Evolutionary conservation across 2,113 vertebrate species (phyloP).

Genomic region (Saguinus midas): DNA sequence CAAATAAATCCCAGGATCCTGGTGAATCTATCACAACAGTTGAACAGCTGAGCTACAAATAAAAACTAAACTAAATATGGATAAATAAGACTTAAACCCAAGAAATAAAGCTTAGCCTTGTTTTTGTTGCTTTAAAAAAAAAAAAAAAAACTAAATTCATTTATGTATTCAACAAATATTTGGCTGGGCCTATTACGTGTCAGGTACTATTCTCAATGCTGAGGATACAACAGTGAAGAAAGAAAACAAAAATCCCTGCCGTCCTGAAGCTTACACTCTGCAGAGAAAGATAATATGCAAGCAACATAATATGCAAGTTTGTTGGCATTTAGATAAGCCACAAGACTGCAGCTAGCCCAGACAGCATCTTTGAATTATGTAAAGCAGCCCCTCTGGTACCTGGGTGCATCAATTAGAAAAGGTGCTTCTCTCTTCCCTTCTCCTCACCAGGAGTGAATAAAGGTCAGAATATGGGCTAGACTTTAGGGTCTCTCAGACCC

Average conservation of each 20-base stretch:
- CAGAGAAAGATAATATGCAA: neutral
- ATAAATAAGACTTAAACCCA: neutral
- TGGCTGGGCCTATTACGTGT: neutral
- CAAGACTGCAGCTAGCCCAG: too few species aligned
- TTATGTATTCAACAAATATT: neutral
- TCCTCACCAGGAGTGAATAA: neutral
- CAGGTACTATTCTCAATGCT: neutral
- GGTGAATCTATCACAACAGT: conserved; percentile 31
- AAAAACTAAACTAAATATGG: neutral
- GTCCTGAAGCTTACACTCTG: accelerated
- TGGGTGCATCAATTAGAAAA: neutral
- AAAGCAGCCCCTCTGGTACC: accelerated
- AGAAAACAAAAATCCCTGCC: neutral
- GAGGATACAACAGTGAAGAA: neutral
- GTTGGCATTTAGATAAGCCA: neutral
- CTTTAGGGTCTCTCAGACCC: accelerated
- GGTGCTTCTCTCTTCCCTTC: accelerated
- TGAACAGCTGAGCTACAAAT: conserved; percentile 33
- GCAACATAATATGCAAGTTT: too few species aligned
- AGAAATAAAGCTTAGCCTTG: neutral
- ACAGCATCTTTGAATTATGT: neutral
- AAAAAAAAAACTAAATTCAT: neutral
- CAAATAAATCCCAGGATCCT: conserved; percentile 36
- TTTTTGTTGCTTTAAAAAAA: neutral
- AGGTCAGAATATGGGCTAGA: too few species aligned